Percentiles rank a stretch among this genome's conserved stretches.
These are phyloP conservation scores for Anniella stebbinsi DNA, from an alignment of 2,797 vertebrate species.

Conservation along the genomic window DNA sequence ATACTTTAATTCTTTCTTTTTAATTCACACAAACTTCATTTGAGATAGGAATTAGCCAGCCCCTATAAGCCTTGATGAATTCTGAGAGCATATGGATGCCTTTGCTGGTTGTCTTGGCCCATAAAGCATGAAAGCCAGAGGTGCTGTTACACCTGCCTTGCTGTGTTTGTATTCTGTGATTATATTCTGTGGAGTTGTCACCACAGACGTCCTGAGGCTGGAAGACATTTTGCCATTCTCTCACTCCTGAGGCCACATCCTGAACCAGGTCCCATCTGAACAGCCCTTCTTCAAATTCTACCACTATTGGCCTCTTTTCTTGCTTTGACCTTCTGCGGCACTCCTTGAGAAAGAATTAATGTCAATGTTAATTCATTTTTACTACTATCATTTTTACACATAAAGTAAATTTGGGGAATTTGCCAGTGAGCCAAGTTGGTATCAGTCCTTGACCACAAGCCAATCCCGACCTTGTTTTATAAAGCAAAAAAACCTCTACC, in stretches of 20 bases:
- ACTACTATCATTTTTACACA: too few species aligned
- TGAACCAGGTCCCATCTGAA: background rate
- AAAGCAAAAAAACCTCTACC: background rate
- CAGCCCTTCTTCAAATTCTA: background rate
- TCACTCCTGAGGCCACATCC: background rate
- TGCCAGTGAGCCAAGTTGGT: background rate
- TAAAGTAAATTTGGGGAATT: background rate
- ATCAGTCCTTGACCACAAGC: background rate
- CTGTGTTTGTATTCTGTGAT: background rate
- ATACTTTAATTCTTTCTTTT: conserved; percentile 23
- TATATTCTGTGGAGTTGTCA: background rate
- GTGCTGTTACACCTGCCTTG: background rate
- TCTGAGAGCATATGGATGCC: background rate
- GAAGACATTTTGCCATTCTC: background rate
- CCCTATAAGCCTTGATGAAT: background rate
- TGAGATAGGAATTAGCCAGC: conserved; percentile 16
- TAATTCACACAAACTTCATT: background rate
- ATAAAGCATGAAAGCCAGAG: background rate
- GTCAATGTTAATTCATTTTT: background rate
- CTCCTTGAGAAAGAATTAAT: background rate
- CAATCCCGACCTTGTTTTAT: background rate
- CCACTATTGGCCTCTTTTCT: background rate
- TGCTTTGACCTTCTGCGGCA: background rate
- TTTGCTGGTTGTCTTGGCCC: background rate
- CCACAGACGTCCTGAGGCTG: background rate